Evolutionary conservation across 2,888 invertebrate species (phyloP), one percentile per base, ranked within the genome.

Genomic region (Drosophila kuntzei): DNA sequence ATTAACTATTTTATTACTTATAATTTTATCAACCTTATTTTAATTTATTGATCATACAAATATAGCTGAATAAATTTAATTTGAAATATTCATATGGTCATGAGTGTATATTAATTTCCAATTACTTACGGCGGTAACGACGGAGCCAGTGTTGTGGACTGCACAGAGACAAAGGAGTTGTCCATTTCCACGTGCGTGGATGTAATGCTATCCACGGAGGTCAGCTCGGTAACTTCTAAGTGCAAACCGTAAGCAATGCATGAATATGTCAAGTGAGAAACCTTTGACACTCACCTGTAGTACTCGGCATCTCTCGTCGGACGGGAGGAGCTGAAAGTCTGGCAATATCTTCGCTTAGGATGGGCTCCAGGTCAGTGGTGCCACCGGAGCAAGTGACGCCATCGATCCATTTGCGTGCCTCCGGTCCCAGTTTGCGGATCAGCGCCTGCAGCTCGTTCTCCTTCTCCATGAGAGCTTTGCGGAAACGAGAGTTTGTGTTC

Each of bases 381-480:
- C 68, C 79, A 0, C 90, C 88, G 1, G 88, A 65, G 51, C 91
- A 76, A 14, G 91, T 91, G 1, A 91, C 90, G 2, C 92, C 92
- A 59, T 92, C 92, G 37, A 92, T 90, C 92, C 92, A 92, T 71
- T 92, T 92, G 34, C 91, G 85, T 7, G 92, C 92, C 72, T 92
- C 92, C 0, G 92, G 92, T 1, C 92, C 92, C 34, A 92, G 68
- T 60, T 92, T 92, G 8, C 92, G 90, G 25, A 92, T 92, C 9
- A 92, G 72, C 1, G 89, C 90, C 94, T 97, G 96, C 76, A 97
- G 92, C 88, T 97, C 97, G 49, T 95, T 95, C 90, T 97, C 97
- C 88, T 95, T 95, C 80, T 98, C 97, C 92, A 97, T 94, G 66
- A 98, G 93, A 37, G 96, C 95, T 88, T 97, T 96, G 20, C 96